Evolutionary conservation across 2,113 vertebrate genomes (phyloP).

Genomic region (Epinephelus cyanopodus): DNA sequence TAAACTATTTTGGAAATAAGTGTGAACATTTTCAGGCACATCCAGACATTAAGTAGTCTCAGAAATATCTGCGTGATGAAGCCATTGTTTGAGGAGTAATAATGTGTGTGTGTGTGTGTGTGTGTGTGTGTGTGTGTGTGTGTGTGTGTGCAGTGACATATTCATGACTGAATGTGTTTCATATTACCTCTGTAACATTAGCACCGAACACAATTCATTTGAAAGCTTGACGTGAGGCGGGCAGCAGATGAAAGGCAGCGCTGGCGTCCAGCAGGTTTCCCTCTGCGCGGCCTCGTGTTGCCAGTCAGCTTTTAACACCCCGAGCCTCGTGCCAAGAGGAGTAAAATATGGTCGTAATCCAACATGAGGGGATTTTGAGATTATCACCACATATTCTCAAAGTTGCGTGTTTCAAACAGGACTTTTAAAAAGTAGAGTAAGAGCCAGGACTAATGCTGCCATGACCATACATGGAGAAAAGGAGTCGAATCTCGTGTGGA

Average conservation of each 20-base stretch:
- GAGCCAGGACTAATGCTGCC: slow-evolving; percentile 20
- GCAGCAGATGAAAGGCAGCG: slow-evolving; percentile 62
- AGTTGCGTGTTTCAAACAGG: slow-evolving; percentile 36
- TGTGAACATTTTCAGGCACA: not conserved
- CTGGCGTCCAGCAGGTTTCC: slow-evolving; percentile 35
- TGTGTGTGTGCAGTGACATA: slow-evolving; percentile 29
- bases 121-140: slow-evolving; percentile 11
- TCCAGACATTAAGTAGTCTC: not conserved
- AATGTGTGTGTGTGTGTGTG: slow-evolving; percentile 9
- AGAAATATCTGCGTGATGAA: slow-evolving; percentile 42
- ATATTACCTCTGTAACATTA: slow-evolving; percentile 46
- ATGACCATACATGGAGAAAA: slow-evolving; percentile 72
- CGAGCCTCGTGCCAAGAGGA: slow-evolving; percentile 53
- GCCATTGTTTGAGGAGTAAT: slow-evolving; percentile 37
- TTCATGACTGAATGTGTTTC: slow-evolving; percentile 58
- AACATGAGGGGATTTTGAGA: slow-evolving; percentile 66
- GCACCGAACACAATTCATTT: slow-evolving; percentile 34
- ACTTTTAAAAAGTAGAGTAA: slow-evolving; percentile 21
- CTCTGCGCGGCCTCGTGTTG: slow-evolving; percentile 34
- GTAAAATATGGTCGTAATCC: slow-evolving; percentile 61
- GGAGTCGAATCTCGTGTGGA: not conserved
- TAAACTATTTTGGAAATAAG: not conserved
- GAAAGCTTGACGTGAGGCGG: slow-evolving; percentile 38
- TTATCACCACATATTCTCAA: slow-evolving; percentile 61
- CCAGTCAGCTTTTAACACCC: slow-evolving; percentile 52